Evolutionary conservation across 2,113 vertebrate species (phyloP), one percentile per base, ranked within the genome.

Genomic region (Geothlypis trichas): DNA sequence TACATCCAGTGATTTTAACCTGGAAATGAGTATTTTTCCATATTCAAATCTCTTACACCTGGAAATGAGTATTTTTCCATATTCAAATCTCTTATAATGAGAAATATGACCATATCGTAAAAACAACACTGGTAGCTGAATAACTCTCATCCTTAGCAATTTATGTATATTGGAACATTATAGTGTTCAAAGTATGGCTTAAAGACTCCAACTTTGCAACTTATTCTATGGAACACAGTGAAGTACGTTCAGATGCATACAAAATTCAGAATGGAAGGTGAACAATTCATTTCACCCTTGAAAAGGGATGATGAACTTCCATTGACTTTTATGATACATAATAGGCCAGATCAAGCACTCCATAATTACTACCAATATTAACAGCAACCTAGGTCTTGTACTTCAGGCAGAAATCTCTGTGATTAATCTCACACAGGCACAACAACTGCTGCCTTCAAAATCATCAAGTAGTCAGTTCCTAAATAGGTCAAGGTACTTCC

Each of bases 401-500:
- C 76, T 93, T 86, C 76, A 93, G 88, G 86, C 88, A 95, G 72
- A 92, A 90, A 86, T 88, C 39, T 87, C 74, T 86, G 2, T 75
- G 92, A 89, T 52, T 89, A 77, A 90, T 96, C 52, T 96, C 92
- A 96, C 86, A 94, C 90, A 95, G 92, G 90, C 79, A 92, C 30
- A 94, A 84, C 90, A 96, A 93, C 90, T 97, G 95, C 79, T 90
- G 59, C 55, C 46, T 80, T 94, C 67, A 95, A 83, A 92, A 83
- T 80, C 15, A 51, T 65, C 22, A 78, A 47, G 18, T 67, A 35
- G 72, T 81, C 33, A 39, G 33, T 47, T 91, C 28, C 46, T 90
- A 96, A 94, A 86, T 77, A 88, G 96, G 96, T 95, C 95, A 96
- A 83, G 67, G 79, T 88, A 86, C 80, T 93, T 93, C 26, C 74